Evolutionary conservation across 2,113 vertebrate genomes (phyloP).

Genomic region (Otocyon megalotis): DNA sequence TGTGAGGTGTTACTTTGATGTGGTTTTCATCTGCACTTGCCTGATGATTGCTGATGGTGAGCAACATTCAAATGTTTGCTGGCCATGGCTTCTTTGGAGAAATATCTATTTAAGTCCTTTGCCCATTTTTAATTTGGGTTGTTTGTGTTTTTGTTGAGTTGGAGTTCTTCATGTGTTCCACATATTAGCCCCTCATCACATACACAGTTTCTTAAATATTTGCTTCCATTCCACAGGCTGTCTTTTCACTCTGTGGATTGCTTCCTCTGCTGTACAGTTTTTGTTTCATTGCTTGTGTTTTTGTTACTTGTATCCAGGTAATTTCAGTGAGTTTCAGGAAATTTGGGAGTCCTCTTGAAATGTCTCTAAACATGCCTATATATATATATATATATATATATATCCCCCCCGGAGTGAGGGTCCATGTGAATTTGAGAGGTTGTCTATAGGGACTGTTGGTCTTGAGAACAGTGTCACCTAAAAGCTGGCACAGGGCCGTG

Average conservation of each 20-base stretch:
- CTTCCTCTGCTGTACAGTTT: background rate
- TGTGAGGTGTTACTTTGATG: background rate
- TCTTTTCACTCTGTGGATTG: background rate
- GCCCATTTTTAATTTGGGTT: background rate
- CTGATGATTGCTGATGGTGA: background rate
- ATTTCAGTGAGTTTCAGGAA: background rate
- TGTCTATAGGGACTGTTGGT: background rate
- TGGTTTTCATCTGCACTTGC: background rate
- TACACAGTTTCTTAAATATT: background rate
- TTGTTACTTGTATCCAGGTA: background rate
- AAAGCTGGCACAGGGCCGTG: background rate
- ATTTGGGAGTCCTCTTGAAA: background rate
- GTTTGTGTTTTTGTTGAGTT: background rate
- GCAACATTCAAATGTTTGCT: background rate
- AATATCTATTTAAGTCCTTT: background rate
- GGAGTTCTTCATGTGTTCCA: background rate
- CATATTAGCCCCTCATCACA: background rate
- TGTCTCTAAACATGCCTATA: background rate
- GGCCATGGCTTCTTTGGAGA: background rate
- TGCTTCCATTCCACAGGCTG: background rate
- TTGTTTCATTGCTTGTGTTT: background rate
- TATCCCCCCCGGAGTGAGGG: background rate
- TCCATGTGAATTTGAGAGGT: background rate
- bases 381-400: background rate
- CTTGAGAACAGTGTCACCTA: background rate